Evolutionary conservation across 2,797 vertebrate genomes (phyloP).

Genomic region (Labroides dimidiatus): DNA sequence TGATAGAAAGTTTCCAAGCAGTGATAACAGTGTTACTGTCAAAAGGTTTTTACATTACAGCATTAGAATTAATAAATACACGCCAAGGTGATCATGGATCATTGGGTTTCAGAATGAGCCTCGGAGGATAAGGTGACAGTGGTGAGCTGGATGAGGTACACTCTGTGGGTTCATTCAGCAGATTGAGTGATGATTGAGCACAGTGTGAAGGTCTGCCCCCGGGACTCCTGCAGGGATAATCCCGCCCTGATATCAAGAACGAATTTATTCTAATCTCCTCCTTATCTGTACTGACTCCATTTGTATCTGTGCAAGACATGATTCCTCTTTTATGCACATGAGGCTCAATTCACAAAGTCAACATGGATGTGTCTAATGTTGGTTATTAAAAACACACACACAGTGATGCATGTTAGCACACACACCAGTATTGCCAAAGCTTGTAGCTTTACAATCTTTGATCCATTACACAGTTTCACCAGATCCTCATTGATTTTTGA

Average conservation of each 20-base stretch:
- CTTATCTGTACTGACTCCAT: slow-evolving; percentile 46
- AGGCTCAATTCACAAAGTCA: slow-evolving; percentile 55
- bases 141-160: slow-evolving; percentile 26
- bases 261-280: slow-evolving; percentile 56
- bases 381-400: slow-evolving; percentile 65
- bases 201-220: slow-evolving; percentile 5
- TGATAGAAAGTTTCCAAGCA: background rate
- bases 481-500: background rate
- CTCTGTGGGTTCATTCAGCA: slow-evolving; percentile 18
- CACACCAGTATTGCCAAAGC: background rate
- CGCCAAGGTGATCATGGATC: background rate
- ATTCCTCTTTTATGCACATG: slow-evolving; percentile 47
- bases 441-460: slow-evolving; percentile 5
- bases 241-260: slow-evolving; percentile 44
- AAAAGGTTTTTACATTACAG: background rate
- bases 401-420: background rate
- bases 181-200: slow-evolving; percentile 31
- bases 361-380: slow-evolving; percentile 52
- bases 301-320: slow-evolving; percentile 37
- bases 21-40: no score
- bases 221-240: slow-evolving; percentile 43
- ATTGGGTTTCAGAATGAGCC: slow-evolving; percentile 7
- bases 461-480: slow-evolving; percentile 4
- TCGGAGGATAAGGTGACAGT: slow-evolving; percentile 7
- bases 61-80: background rate